These are phyloP conservation scores for Aphrophora alni DNA, from an alignment of 2,888 invertebrate species.

Conservation along the genomic window DNA sequence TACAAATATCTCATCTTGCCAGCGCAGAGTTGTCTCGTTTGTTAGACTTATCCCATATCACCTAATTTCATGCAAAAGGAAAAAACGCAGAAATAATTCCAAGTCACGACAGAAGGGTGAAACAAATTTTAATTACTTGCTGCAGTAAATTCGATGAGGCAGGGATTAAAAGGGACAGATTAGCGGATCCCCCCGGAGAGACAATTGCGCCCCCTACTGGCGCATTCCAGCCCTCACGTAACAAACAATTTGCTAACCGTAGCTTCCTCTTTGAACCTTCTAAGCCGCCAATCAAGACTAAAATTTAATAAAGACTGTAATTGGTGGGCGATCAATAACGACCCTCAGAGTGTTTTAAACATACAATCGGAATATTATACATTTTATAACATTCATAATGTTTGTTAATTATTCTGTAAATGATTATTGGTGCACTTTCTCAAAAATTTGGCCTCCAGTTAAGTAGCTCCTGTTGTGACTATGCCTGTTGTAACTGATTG, in stretches of 20 bases:
- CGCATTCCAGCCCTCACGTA: background rate
- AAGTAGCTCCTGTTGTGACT: too few relatives aligned
- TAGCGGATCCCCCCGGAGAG: background rate
- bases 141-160: background rate
- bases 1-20: too few relatives aligned
- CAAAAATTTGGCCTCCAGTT: too few relatives aligned
- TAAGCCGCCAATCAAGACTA: background rate
- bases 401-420: too few relatives aligned
- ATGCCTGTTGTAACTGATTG: too few relatives aligned
- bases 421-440: too few relatives aligned
- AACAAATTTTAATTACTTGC: background rate
- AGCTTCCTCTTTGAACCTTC: background rate
- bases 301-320: background rate
- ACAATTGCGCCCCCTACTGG: background rate
- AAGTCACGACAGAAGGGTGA: background rate
- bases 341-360: too few relatives aligned
- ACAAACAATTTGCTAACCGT: background rate
- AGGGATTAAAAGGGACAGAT: constrained; percentile 4
- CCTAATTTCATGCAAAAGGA: background rate
- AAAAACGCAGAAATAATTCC: background rate
- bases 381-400: too few relatives aligned
- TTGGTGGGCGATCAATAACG: too few relatives aligned
- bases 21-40: too few relatives aligned
- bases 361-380: too few relatives aligned
- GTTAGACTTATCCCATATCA: background rate